These are phyloP conservation scores for Rhyacophila brunnea DNA, from an alignment of 1,140 invertebrate species.

Conservation along the genomic window DNA sequence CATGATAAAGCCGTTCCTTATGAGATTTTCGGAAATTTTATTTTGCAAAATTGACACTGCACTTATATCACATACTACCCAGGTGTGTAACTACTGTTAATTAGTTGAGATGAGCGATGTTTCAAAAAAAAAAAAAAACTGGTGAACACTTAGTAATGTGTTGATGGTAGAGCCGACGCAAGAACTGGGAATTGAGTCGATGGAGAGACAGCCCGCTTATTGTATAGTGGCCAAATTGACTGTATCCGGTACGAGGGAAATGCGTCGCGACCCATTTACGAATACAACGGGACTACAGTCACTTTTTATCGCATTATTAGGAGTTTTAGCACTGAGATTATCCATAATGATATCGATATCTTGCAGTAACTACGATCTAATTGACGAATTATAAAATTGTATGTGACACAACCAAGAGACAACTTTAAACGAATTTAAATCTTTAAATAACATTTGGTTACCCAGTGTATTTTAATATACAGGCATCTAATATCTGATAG, in stretches of 20 bases:
- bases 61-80: not conserved
- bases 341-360: too few species aligned
- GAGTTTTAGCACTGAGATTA: too few species aligned
- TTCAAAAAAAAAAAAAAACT: not conserved
- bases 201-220: slow-evolving; percentile 35
- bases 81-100: not conserved
- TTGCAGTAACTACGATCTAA: too few species aligned
- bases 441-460: too few species aligned
- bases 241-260: slow-evolving; percentile 54
- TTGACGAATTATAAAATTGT: too few species aligned
- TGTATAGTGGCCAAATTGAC: slow-evolving; percentile 44
- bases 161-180: slow-evolving; percentile 39
- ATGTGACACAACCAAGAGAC: too few species aligned
- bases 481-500: too few species aligned
- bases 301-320: not conserved
- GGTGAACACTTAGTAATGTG: slow-evolving; percentile 38
- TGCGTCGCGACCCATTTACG: slow-evolving; percentile 52
- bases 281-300: slow-evolving; percentile 37
- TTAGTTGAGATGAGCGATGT: not conserved
- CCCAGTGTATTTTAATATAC: too few species aligned
- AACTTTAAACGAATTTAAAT: too few species aligned
- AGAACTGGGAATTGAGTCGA: slow-evolving; percentile 28
- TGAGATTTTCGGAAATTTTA: not conserved
- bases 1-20: not conserved
- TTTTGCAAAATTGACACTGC: not conserved